A percentile compares a stretch with the other conserved stretches of the same genome.
Evolutionary conservation across 2,797 vertebrate genomes (phyloP).

Genomic region (Lagorchestes hirsutus): DNA sequence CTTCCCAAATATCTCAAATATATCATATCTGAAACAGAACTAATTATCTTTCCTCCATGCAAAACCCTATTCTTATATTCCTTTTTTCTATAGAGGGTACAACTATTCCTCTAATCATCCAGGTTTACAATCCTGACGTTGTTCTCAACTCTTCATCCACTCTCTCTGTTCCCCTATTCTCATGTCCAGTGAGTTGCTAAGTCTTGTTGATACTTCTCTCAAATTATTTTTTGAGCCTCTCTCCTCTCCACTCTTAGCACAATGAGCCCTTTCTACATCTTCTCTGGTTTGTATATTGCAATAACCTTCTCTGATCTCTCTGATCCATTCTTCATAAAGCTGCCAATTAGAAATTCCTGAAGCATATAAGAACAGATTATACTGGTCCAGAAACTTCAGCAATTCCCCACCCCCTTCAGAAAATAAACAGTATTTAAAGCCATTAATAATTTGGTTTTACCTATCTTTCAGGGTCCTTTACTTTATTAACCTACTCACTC

Average conservation of each 20-base stretch:
- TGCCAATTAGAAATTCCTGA: background rate
- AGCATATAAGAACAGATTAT: background rate
- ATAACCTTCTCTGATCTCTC: background rate
- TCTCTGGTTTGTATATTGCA: background rate
- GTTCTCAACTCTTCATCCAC: background rate
- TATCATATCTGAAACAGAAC: background rate
- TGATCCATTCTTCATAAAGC: background rate
- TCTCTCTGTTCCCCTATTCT: background rate
- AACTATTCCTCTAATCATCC: background rate
- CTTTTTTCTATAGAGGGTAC: background rate
- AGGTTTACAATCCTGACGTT: background rate
- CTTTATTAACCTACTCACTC: background rate
- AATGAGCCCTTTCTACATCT: background rate
- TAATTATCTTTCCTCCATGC: background rate
- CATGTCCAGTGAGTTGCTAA: background rate
- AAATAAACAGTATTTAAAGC: background rate
- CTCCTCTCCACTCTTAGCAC: background rate
- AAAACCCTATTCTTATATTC: background rate
- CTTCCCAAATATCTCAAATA: background rate
- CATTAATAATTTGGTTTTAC: background rate
- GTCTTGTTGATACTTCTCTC: background rate
- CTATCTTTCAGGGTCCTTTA: background rate
- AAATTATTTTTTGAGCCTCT: background rate
- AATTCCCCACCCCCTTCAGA: background rate
- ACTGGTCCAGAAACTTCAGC: background rate